phyloP scores from a whole-genome alignment of 92 coral and sea anemone genomes.

The Parazoanthus atlanticus region DNA sequence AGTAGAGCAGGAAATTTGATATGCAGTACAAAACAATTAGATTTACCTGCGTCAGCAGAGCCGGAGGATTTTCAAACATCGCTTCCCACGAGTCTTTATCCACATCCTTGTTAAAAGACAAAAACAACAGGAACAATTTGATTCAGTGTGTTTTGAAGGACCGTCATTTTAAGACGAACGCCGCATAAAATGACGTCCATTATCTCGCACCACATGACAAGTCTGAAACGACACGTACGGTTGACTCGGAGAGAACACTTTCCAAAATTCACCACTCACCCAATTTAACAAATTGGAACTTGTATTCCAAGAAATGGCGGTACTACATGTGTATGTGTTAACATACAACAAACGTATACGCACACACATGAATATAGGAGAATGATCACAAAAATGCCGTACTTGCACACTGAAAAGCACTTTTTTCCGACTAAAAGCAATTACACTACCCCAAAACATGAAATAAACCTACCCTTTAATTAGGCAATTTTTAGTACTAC shows the following conservation, averaged over 20 bases:
- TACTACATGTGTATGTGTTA: background rate
- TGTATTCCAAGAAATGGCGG: background rate
- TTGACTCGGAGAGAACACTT: too few species aligned
- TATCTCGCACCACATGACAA: background rate
- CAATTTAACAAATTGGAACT: background rate
- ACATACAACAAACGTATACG: background rate
- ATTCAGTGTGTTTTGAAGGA: too few species aligned
- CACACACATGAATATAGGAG: background rate
- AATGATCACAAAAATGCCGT: background rate
- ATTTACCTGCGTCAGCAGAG: slow-evolving; percentile 79
- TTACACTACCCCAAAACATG: background rate
- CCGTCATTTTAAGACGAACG: background rate
- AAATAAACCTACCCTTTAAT: too few species aligned
- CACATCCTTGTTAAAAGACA: slow-evolving; percentile 69
- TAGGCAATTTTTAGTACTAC: too few species aligned
- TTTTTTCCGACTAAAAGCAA: too few species aligned
- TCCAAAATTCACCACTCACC: background rate
- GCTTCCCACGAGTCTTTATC: slow-evolving; percentile 82
- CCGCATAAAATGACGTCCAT: background rate
- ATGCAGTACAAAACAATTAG: background rate
- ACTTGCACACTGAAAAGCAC: too few species aligned
- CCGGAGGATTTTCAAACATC: slow-evolving; percentile 89
- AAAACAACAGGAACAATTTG: background rate
- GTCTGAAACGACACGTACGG: too few species aligned
- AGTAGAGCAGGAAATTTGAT: too few species aligned